Evolutionary conservation across 2,113 vertebrate genomes (phyloP).

Genomic region (Gnathonemus longibarbis): DNA sequence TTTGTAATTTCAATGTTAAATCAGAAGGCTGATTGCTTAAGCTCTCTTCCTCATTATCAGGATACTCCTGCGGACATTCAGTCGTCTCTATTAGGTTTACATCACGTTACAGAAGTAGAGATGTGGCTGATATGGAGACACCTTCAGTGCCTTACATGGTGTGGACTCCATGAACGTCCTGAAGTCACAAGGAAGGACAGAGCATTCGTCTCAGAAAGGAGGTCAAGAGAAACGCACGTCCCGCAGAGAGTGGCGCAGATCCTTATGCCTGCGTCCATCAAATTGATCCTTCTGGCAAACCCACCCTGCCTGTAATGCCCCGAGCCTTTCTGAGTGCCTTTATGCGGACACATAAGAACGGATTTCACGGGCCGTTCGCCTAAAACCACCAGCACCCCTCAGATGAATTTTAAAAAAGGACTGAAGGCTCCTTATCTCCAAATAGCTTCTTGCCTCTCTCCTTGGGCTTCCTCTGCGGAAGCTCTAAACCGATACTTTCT

Average conservation of each 20-base stretch:
- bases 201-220: background rate
- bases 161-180: too few relatives aligned
- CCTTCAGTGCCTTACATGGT: background rate
- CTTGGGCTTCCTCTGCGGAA: background rate
- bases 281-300: background rate
- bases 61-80: background rate
- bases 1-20: constrained; percentile 10
- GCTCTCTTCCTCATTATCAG: background rate
- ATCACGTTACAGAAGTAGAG: background rate
- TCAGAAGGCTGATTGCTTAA: background rate
- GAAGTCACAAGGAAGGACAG: background rate
- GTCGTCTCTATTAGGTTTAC: background rate
- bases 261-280: background rate
- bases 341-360: background rate
- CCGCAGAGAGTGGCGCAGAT: background rate
- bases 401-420: background rate
- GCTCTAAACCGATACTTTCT: background rate
- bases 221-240: background rate
- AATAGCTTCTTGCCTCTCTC: background rate
- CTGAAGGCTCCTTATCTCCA: background rate
- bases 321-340: background rate
- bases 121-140: background rate
- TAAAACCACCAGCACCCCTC: background rate
- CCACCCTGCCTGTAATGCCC: background rate
- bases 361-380: background rate